Conservation (phyloP, 1,140 invertebrate species). For the Lutraria rhynchaena region DNA sequence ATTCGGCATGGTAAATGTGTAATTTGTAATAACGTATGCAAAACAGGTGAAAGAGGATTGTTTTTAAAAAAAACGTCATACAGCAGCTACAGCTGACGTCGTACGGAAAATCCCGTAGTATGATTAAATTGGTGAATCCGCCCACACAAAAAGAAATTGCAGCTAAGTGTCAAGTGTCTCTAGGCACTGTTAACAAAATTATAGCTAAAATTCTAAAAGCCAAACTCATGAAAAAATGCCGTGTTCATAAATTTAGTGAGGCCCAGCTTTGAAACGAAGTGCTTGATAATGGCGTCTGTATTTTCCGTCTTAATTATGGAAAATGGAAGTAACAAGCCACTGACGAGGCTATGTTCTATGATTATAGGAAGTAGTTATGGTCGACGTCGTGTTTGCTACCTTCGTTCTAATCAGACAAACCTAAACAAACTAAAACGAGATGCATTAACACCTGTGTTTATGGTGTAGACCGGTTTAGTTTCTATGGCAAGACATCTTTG, state of each 20-base stretch:
- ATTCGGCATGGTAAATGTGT: conserved; percentile 20
- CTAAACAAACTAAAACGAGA: conserved; percentile 13
- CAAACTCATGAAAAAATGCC: conserved; percentile 28
- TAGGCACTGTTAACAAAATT: conserved; percentile 22
- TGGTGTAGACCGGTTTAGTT: neutral
- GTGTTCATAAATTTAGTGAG: conserved; percentile 44
- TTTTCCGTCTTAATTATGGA: no score
- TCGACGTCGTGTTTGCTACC: conserved; percentile 23
- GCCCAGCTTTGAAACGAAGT: conserved; percentile 11
- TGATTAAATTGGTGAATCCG: no score
- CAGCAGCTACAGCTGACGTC: no score
- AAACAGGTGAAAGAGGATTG: conserved; percentile 38
- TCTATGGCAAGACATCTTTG: no score
- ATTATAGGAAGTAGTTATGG: conserved; percentile 11
- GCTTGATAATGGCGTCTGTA: conserved; percentile 31
- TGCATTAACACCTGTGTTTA: no score
- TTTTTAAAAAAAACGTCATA: no score
- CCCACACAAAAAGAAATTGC: no score
- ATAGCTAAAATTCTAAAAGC: conserved; percentile 29
- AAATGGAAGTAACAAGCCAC: neutral
- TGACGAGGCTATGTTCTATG: neutral
- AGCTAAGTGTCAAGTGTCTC: no score
- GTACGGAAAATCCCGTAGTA: no score
- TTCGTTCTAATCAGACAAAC: neutral
- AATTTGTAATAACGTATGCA: no score